Percentiles rank a stretch among this genome's conserved stretches.
These are phyloP conservation scores for Chaitophorus viminalis DNA, from an alignment of 2,888 invertebrate species.

Conservation along the genomic window DNA sequence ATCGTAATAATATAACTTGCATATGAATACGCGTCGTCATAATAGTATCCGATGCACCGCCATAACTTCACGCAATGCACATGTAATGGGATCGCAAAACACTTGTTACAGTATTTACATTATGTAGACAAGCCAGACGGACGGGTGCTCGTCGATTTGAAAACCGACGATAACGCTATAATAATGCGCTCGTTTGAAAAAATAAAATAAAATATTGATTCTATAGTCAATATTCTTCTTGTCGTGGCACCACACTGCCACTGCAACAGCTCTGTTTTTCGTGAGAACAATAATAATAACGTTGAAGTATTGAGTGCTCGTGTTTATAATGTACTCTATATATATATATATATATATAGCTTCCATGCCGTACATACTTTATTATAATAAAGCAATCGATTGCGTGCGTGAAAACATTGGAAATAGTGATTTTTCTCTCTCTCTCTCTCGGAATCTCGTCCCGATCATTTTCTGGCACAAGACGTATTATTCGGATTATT, in stretches of 20 bases:
- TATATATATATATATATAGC: no score
- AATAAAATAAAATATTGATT: no score
- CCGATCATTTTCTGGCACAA: slow-evolving; percentile 33
- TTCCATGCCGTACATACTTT: no score
- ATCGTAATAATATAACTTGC: no score
- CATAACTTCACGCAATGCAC: not conserved
- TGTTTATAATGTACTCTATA: not conserved
- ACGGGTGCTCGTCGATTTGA: not conserved
- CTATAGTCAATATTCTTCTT: no score
- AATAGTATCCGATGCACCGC: not conserved
- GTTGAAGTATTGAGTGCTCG: no score
- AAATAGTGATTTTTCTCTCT: slow-evolving; percentile 38
- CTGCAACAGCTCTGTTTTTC: not conserved
- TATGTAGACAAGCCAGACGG: no score
- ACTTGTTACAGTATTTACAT: no score
- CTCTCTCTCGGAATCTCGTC: not conserved
- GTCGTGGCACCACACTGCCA: not conserved
- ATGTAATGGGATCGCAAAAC: no score
- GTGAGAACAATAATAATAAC: not conserved
- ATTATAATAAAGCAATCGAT: slow-evolving; percentile 34
- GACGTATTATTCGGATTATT: slow-evolving; percentile 47
- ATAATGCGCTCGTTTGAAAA: no score
- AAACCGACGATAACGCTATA: not conserved
- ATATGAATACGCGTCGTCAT: no score
- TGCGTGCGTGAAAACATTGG: slow-evolving; percentile 49